Evolutionary conservation across 2,113 vertebrate genomes (phyloP).

Genomic region (Onychostoma macrolepis): DNA sequence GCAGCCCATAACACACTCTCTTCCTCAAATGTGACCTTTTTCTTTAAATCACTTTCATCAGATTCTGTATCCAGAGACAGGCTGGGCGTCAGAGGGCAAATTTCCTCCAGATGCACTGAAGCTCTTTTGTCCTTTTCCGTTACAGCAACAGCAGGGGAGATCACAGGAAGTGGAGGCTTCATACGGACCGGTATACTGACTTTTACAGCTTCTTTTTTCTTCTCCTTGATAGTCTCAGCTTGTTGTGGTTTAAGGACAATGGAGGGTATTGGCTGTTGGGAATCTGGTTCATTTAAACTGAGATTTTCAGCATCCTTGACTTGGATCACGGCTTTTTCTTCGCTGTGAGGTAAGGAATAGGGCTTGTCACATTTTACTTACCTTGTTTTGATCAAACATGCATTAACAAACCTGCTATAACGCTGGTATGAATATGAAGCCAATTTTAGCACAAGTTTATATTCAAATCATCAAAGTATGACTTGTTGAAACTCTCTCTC

Average conservation of each 20-base stretch:
- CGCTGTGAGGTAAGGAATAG: slow-evolving; percentile 55
- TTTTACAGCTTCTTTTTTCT: slow-evolving; percentile 4
- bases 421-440: not conserved
- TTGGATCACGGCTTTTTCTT: slow-evolving; percentile 33
- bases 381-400: slow-evolving; percentile 18
- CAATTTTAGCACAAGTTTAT: not conserved
- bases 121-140: not conserved
- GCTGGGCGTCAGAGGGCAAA: slow-evolving; percentile 1
- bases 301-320: slow-evolving; percentile 34
- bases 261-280: not conserved
- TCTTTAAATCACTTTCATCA: not conserved
- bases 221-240: not conserved
- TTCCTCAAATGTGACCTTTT: slow-evolving; percentile 28
- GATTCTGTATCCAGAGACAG: not conserved
- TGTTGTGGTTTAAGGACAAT: slow-evolving; percentile 10
- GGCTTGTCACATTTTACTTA: not conserved
- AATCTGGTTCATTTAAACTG: slow-evolving; percentile 39
- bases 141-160: slow-evolving; percentile 22
- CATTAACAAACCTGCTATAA: not conserved
- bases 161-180: slow-evolving; percentile 28
- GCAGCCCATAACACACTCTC: slow-evolving; percentile 55
- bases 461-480: not conserved
- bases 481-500: not conserved
- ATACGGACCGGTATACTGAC: not conserved
- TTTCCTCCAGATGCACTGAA: slow-evolving; percentile 6